Evolutionary conservation across 2,888 invertebrate genomes (phyloP).

Genomic region (Zhuqinia jingwanae): DNA sequence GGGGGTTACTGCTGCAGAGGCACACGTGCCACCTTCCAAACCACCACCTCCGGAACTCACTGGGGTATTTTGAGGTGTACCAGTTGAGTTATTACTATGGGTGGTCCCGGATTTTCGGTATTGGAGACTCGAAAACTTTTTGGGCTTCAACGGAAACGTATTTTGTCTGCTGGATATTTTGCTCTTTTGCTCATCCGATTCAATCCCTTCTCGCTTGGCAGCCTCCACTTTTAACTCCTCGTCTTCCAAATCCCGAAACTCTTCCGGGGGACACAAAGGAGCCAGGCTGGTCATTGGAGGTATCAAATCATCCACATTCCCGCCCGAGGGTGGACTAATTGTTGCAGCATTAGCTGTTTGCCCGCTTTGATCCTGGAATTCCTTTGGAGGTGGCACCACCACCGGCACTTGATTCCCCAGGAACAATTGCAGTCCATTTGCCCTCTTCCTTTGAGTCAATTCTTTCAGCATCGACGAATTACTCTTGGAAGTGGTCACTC

Average conservation of each 20-base stretch:
- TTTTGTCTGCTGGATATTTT: neutral
- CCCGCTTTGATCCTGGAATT: slow-evolving; percentile 70
- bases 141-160: slow-evolving; percentile 53
- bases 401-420: neutral
- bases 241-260: slow-evolving; percentile 73
- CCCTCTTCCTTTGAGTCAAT: slow-evolving; percentile 40
- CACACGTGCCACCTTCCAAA: neutral
- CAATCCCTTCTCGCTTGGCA: neutral
- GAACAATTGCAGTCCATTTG: slow-evolving; percentile 53
- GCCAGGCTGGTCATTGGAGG: slow-evolving; percentile 56
- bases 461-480: slow-evolving; percentile 18
- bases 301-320: slow-evolving; percentile 43
- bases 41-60: neutral
- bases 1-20: slow-evolving; percentile 38
- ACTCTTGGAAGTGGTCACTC: neutral
- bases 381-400: slow-evolving; percentile 73
- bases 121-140: slow-evolving; percentile 68
- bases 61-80: slow-evolving; percentile 1
- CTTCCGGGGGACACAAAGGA: slow-evolving; percentile 69
- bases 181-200: neutral
- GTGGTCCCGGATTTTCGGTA: slow-evolving; percentile 58
- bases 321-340: slow-evolving; percentile 26
- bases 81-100: neutral
- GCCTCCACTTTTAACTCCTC: neutral
- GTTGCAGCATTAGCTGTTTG: slow-evolving; percentile 1